Evolutionary conservation across 2,113 vertebrate genomes (phyloP).

Genomic region (Odobenus rosmarus): DNA sequence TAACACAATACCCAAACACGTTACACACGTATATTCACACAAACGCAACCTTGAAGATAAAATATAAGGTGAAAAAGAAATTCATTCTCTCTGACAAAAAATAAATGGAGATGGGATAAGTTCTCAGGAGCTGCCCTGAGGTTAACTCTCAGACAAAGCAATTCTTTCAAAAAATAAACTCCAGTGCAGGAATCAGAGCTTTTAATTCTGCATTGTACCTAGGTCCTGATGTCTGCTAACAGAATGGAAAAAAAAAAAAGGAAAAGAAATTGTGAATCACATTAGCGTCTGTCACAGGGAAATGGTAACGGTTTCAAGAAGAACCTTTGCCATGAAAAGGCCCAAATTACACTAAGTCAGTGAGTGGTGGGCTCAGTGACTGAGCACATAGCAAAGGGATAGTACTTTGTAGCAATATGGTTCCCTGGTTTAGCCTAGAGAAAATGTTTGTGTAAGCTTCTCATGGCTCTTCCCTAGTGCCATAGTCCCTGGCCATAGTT

Average conservation of each 20-base stretch:
- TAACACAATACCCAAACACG: not conserved
- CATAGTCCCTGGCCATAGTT: no score
- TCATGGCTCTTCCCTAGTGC: not conserved
- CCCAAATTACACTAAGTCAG: not conserved
- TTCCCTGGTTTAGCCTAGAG: not conserved
- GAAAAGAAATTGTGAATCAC: not conserved
- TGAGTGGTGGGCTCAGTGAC: not conserved
- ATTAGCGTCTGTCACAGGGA: not conserved
- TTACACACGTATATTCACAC: not conserved
- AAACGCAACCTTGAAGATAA: not conserved
- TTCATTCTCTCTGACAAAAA: not conserved
- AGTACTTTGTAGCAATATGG: not conserved
- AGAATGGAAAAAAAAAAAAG: not conserved
- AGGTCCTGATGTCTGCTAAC: not conserved
- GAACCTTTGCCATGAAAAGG: not conserved
- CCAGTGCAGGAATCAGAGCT: not conserved
- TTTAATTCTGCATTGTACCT: not conserved
- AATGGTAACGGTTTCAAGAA: not conserved
- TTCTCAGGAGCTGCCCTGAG: not conserved
- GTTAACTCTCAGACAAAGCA: not conserved
- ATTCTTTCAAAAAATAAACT: not conserved
- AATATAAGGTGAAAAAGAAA: not conserved
- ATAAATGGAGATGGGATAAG: not conserved
- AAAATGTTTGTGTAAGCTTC: not conserved
- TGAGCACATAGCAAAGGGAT: rapidly evolving